phyloP scores from a whole-genome alignment of 2,888 invertebrate genomes.

The Ochlodes sylvanus region DNA sequence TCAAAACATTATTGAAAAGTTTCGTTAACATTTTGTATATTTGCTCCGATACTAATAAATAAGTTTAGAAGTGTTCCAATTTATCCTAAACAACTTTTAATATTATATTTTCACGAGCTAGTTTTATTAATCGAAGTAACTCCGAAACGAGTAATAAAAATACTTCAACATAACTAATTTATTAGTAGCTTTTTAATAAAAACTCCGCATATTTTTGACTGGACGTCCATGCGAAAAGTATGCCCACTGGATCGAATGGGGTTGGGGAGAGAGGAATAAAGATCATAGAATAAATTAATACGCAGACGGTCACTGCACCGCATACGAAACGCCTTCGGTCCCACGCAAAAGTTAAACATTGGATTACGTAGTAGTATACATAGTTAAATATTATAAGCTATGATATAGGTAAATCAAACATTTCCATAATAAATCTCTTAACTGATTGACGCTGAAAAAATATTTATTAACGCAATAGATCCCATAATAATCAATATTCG shows the following conservation, averaged over 20 bases:
- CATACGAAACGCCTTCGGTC: no score
- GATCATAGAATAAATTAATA: conserved; percentile 7
- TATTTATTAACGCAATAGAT: no score
- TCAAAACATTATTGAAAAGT: no score
- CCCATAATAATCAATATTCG: no score
- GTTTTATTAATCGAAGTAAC: conserved; percentile 5
- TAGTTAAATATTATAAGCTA: no score
- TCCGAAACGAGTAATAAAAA: conserved; percentile 10
- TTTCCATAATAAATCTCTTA: no score
- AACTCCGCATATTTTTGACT: conserved; percentile 38
- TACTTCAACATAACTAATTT: conserved; percentile 20
- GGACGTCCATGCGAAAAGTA: conserved; percentile 36
- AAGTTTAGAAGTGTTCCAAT: background rate
- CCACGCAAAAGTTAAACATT: no score
- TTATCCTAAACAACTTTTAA: conserved; percentile 10
- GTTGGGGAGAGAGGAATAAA: conserved; percentile 35
- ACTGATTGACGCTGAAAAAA: no score
- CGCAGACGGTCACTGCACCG: background rate
- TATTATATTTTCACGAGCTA: conserved; percentile 7
- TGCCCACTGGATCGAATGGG: conserved; percentile 40
- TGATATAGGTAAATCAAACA: no score
- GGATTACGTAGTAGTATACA: no score
- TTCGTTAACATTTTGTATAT: background rate
- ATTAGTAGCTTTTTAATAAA: conserved; percentile 39
- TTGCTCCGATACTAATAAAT: conserved; percentile 20